These are phyloP conservation scores for Lanistes nyassanus DNA, from an alignment of 1,140 invertebrate genomes.

Conservation along the genomic window DNA sequence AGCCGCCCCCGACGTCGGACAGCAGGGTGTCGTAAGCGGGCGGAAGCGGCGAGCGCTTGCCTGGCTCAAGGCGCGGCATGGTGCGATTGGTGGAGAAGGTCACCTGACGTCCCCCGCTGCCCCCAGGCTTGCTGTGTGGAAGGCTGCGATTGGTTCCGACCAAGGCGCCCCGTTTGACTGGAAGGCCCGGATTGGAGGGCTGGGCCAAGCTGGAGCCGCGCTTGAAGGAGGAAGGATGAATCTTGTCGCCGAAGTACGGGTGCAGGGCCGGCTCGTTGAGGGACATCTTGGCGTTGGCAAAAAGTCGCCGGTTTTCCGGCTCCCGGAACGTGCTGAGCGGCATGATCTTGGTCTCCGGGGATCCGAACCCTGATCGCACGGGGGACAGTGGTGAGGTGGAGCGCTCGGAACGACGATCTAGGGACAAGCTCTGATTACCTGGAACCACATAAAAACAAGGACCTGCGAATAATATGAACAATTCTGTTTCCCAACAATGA, in stretches of 20 bases:
- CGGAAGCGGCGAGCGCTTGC: conserved; percentile 12
- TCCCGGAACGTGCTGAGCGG: conserved; percentile 20
- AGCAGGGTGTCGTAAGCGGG: conserved; percentile 31
- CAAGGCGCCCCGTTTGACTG: background rate
- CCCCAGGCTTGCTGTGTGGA: background rate
- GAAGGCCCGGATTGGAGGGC: background rate
- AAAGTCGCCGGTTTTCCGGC: conserved; percentile 19
- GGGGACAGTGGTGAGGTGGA: conserved; percentile 23
- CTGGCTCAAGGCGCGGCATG: conserved; percentile 4
- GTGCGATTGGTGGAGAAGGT: conserved; percentile 16
- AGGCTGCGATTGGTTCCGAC: conserved; percentile 11
- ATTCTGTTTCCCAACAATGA: too few species aligned
- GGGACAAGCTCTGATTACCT: conserved; percentile 20
- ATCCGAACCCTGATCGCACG: conserved; percentile 2
- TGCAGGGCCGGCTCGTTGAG: conserved; percentile 18
- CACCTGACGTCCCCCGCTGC: conserved; percentile 12
- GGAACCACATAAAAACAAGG: background rate
- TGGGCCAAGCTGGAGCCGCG: background rate
- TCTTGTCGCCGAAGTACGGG: conserved; percentile 25
- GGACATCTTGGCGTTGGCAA: conserved; percentile 19
- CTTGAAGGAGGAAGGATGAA: conserved; percentile 23
- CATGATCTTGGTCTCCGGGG: conserved; percentile 25
- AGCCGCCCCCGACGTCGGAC: conserved; percentile 17
- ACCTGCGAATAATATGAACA: too few species aligned
- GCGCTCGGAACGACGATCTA: conserved; percentile 16